Percentiles rank a stretch among this genome's conserved stretches.
Conservation (phyloP, 2,797 vertebrate species). For the Acanthurus lineatus region DNA sequence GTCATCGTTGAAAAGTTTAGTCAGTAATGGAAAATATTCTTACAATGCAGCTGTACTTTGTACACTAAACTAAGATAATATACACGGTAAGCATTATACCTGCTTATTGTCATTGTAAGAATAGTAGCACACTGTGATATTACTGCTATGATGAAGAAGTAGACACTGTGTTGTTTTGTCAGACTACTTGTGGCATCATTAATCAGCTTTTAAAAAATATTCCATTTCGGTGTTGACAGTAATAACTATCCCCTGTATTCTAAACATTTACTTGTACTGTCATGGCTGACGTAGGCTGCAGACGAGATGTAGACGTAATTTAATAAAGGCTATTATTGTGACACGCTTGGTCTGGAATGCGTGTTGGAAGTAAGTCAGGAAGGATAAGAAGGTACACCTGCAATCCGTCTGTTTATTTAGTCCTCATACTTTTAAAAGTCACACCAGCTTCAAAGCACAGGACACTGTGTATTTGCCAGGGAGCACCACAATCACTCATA, state of each 20-base stretch:
- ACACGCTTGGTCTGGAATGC: constrained; percentile 22
- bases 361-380: constrained; percentile 41
- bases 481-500: constrained; percentile 13
- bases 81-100: neutral
- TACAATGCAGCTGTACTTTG: neutral
- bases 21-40: no score
- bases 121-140: neutral
- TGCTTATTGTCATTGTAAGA: neutral
- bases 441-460: constrained; percentile 5
- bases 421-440: constrained; percentile 40
- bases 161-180: neutral
- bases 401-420: constrained; percentile 59
- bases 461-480: constrained; percentile 25
- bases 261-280: constrained; percentile 62
- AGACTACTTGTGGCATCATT: neutral
- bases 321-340: constrained; percentile 16
- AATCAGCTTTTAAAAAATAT: constrained; percentile 4
- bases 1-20: no score
- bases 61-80: neutral
- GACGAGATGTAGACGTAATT: constrained; percentile 21
- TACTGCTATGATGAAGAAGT: no score
- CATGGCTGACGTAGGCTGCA: constrained; percentile 13
- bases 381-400: constrained; percentile 52
- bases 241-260: constrained; percentile 23
- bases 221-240: constrained; percentile 28